Evolutionary conservation across 2,797 vertebrate species (phyloP).

Genomic region (Eleutherodactylus coqui): DNA sequence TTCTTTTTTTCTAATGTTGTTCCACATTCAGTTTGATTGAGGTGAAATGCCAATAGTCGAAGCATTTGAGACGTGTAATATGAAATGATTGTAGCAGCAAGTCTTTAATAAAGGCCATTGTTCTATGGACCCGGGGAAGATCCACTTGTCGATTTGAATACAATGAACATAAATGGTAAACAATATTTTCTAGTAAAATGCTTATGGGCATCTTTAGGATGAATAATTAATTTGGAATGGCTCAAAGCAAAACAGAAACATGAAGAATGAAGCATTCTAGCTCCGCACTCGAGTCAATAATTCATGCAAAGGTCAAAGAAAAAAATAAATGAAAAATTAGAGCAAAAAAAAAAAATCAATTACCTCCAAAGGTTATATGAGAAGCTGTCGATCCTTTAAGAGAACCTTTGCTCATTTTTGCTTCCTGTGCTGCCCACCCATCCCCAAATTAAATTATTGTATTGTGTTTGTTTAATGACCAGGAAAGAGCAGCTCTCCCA

Average conservation of each 20-base stretch:
- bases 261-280: neutral
- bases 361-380: conserved; percentile 5
- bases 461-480: neutral
- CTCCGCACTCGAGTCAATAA: conserved; percentile 6
- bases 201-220: neutral
- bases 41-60: neutral
- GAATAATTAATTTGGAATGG: neutral
- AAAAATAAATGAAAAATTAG: conserved; percentile 8
- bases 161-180: neutral
- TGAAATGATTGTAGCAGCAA: neutral
- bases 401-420: neutral
- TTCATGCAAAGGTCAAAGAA: conserved; percentile 23
- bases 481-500: neutral
- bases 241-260: neutral
- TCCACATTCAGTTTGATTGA: neutral
- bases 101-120: neutral
- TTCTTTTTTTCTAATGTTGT: neutral
- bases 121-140: neutral
- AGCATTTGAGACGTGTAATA: neutral
- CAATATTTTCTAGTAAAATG: neutral
- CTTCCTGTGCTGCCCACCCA: neutral
- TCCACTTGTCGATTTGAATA: neutral
- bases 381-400: neutral
- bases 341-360: conserved; percentile 33
- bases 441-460: neutral